phyloP scores from a whole-genome alignment of 2,113 vertebrate genomes.

The Macquaria ambigua region DNA sequence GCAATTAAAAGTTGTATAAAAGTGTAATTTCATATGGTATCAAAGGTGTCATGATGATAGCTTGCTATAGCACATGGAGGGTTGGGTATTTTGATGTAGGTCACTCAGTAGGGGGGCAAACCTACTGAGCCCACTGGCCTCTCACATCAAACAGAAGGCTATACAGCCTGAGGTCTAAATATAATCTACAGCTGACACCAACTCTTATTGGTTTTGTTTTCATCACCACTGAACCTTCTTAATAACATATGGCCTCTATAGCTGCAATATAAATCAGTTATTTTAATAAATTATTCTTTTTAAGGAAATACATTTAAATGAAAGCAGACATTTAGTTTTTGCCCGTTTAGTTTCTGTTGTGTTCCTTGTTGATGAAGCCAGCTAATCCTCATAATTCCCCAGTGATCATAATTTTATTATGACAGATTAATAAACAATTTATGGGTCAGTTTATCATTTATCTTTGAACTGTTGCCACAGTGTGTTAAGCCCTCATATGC shows the following conservation, averaged over 20 bases:
- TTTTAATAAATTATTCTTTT: neutral
- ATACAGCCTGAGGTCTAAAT: constrained; percentile 28
- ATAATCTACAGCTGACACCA: constrained; percentile 5
- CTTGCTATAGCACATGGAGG: neutral
- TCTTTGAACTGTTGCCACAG: constrained; percentile 39
- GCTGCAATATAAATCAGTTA: neutral
- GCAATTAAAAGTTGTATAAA: neutral
- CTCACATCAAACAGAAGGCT: constrained; percentile 40
- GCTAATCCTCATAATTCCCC: constrained; percentile 3
- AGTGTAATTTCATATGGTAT: neutral
- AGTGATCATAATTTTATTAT: constrained; percentile 47
- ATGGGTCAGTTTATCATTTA: constrained; percentile 44
- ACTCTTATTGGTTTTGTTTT: constrained; percentile 1
- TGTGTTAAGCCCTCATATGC: constrained; percentile 7
- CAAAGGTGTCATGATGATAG: neutral
- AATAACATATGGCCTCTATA: neutral
- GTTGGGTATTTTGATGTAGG: constrained; percentile 19
- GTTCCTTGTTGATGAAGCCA: neutral
- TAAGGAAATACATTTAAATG: constrained; percentile 8
- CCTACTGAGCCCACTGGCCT: constrained; percentile 6
- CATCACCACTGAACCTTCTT: neutral
- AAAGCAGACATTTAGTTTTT: neutral
- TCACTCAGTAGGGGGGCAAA: constrained; percentile 1
- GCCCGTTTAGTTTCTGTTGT: neutral
- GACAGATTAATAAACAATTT: constrained; percentile 50